phyloP scores from a whole-genome alignment of 1,140 invertebrate genomes.

The Nephila pilipes region DNA sequence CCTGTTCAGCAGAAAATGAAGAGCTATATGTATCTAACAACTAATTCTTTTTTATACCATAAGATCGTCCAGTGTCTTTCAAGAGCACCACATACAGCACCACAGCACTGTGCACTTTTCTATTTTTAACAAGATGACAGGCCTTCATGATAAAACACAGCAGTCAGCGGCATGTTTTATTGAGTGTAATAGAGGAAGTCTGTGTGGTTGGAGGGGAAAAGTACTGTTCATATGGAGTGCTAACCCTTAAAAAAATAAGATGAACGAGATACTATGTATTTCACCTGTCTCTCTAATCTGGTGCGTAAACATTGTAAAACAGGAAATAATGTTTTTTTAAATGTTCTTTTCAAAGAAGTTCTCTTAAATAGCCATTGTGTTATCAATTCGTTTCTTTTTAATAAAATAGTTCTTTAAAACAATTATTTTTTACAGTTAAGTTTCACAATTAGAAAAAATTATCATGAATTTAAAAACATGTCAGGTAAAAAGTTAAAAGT shows the following conservation, averaged over 20 bases:
- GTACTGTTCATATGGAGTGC: neutral
- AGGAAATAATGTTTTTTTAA: neutral
- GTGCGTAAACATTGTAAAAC: neutral
- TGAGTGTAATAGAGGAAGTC: neutral
- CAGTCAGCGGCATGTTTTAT: slow-evolving; percentile 5
- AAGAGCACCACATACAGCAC: neutral
- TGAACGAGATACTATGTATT: neutral
- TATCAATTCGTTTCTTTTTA: too few species aligned
- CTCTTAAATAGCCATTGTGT: too few species aligned
- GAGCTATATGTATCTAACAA: too few species aligned
- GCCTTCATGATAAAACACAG: slow-evolving; percentile 9
- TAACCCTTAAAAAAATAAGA: neutral
- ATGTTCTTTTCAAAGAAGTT: neutral
- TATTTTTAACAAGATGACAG: neutral
- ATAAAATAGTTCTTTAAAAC: too few species aligned
- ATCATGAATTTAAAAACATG: too few species aligned
- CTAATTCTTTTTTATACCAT: neutral
- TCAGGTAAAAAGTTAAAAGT: too few species aligned
- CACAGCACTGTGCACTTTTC: neutral
- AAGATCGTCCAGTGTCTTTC: slow-evolving; percentile 10
- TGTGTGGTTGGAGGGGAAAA: neutral
- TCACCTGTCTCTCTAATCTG: neutral
- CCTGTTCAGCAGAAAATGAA: too few species aligned
- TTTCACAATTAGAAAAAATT: too few species aligned
- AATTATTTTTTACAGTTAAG: too few species aligned